phyloP scores from a whole-genome alignment of 2,888 invertebrate species.

The Onchidella celtica region DNA sequence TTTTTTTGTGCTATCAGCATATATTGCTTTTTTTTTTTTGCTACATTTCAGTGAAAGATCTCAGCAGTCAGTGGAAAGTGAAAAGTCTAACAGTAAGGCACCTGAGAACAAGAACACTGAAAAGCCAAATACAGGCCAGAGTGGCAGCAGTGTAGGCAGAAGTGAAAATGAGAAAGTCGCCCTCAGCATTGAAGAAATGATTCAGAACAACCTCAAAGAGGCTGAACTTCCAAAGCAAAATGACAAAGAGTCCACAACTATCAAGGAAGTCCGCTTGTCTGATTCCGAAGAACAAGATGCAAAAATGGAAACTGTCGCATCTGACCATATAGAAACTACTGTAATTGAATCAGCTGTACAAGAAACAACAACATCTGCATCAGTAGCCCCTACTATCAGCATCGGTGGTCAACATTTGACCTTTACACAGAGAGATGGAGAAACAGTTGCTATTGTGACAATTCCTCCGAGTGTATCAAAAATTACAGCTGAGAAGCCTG shows the following conservation, averaged over 20 bases:
- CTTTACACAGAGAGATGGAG: slow-evolving; percentile 37
- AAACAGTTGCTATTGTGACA: slow-evolving; percentile 41
- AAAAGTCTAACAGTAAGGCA: too few relatives aligned
- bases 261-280: not conserved
- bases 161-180: not conserved
- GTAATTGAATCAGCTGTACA: not conserved
- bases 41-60: not conserved
- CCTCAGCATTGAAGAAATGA: slow-evolving; percentile 17
- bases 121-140: too few relatives aligned
- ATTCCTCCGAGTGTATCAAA: not conserved
- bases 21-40: too few relatives aligned
- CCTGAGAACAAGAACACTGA: too few relatives aligned
- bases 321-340: not conserved
- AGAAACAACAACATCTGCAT: not conserved
- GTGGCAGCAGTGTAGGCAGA: too few relatives aligned
- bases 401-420: slow-evolving; percentile 40
- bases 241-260: not conserved
- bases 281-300: not conserved
- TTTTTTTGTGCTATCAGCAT: too few relatives aligned
- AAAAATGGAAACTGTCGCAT: not conserved
- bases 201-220: not conserved
- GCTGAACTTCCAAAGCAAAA: not conserved
- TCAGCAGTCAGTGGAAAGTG: not conserved
- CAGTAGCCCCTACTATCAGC: slow-evolving; percentile 8
- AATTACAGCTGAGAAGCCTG: not conserved